Evolutionary conservation across 2,888 invertebrate genomes (phyloP).

Genomic region (Hirtodrosophila histrioides): DNA sequence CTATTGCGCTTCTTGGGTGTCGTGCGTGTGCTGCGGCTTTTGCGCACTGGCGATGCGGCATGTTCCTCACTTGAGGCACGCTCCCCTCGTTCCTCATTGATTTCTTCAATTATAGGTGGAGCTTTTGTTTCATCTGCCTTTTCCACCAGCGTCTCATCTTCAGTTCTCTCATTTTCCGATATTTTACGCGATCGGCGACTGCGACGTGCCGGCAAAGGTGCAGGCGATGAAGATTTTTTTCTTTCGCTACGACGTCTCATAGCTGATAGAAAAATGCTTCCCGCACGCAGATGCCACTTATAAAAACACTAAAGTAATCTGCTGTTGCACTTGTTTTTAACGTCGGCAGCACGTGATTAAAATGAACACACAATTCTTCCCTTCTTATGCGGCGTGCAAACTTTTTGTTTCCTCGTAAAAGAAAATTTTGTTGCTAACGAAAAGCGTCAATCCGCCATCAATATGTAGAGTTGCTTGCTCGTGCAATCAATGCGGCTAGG

Average conservation of each 20-base stretch:
- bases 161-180: conserved; percentile 71
- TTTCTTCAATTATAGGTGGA: conserved; percentile 50
- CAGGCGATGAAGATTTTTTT: conserved; percentile 88
- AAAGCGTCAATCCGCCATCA: conserved; percentile 78
- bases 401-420: conserved; percentile 33
- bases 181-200: conserved; percentile 76
- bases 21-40: conserved; percentile 67
- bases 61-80: conserved; percentile 71
- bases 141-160: conserved; percentile 48
- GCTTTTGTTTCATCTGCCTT: conserved; percentile 44
- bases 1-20: conserved; percentile 67
- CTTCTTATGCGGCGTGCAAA: conserved; percentile 33
- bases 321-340: conserved; percentile 34
- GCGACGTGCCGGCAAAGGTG: conserved; percentile 83
- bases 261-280: conserved; percentile 40
- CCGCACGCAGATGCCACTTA: conserved; percentile 40
- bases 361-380: conserved; percentile 7
- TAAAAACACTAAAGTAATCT: conserved; percentile 44
- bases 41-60: conserved; percentile 59
- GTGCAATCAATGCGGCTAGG: conserved; percentile 15
- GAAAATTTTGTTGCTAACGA: conserved; percentile 58
- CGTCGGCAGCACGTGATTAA: conserved; percentile 6
- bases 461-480: conserved; percentile 57
- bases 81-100: conserved; percentile 51
- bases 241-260: conserved; percentile 92